These are phyloP conservation scores for Nephila pilipes DNA, from an alignment of 1,140 invertebrate species.

Conservation along the genomic window DNA sequence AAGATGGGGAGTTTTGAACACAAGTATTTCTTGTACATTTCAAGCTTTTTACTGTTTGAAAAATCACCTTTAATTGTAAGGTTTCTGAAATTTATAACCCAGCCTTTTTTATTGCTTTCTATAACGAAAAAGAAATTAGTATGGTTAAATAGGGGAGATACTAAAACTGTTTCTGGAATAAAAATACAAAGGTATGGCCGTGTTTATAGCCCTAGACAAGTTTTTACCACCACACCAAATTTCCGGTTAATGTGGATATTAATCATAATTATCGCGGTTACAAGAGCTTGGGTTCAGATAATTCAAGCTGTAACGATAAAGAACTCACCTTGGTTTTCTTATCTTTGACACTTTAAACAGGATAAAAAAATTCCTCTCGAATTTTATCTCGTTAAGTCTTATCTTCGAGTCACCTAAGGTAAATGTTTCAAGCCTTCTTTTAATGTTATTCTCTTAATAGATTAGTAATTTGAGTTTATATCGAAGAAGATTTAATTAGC, in stretches of 20 bases:
- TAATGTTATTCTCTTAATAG: constrained; percentile 19
- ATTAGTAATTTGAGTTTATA: constrained; percentile 46
- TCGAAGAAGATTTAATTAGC: constrained; percentile 9
- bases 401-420: constrained; percentile 1
- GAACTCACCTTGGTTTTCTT: constrained; percentile 8
- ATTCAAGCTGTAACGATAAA: constrained; percentile 1
- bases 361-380: neutral
- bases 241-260: constrained; percentile 36
- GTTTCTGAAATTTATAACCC: neutral
- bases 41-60: neutral
- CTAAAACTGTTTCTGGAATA: neutral
- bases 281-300: constrained; percentile 6
- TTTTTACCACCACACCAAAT: neutral
- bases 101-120: neutral
- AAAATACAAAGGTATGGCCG: neutral
- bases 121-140: neutral
- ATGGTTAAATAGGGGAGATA: neutral
- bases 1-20: no score
- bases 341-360: neutral
- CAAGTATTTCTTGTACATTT: neutral
- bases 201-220: neutral
- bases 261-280: constrained; percentile 40
- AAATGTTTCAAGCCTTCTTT: neutral
- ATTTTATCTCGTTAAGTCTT: constrained; percentile 37
- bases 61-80: neutral